Conservation (phyloP, 2,797 vertebrate genomes). For the Psittacula echo region DNA sequence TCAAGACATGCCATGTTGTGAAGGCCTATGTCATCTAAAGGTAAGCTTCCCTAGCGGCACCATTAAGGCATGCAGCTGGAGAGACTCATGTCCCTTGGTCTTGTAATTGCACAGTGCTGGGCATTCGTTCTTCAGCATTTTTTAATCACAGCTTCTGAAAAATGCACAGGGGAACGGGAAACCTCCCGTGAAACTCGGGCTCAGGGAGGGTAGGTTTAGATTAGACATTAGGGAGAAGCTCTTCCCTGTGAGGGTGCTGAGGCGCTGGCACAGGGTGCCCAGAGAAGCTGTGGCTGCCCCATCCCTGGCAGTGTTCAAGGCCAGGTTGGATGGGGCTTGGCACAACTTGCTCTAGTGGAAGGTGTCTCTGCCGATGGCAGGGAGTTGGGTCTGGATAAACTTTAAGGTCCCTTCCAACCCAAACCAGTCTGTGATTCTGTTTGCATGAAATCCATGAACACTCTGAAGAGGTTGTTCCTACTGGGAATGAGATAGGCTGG, state of each 20-base stretch:
- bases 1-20: background rate
- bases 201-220: background rate
- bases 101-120: fast-evolving
- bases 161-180: background rate
- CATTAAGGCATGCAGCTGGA: fast-evolving
- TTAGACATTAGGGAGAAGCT: background rate
- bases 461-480: background rate
- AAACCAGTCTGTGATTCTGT: background rate
- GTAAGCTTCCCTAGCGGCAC: background rate
- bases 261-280: background rate
- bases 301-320: background rate
- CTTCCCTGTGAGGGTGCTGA: background rate
- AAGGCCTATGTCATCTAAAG: background rate
- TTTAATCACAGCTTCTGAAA: background rate
- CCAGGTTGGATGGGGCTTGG: background rate
- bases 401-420: background rate
- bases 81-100: background rate
- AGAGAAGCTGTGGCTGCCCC: background rate
- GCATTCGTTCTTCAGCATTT: background rate
- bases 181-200: background rate
- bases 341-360: background rate
- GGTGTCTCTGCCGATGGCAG: background rate
- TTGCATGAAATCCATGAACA: background rate
- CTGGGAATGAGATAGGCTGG: background rate
- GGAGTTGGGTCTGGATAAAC: background rate